Base-by-base conservation (phyloP, 2,113 vertebrate genomes). In the Tinamus guttatus region DNA sequence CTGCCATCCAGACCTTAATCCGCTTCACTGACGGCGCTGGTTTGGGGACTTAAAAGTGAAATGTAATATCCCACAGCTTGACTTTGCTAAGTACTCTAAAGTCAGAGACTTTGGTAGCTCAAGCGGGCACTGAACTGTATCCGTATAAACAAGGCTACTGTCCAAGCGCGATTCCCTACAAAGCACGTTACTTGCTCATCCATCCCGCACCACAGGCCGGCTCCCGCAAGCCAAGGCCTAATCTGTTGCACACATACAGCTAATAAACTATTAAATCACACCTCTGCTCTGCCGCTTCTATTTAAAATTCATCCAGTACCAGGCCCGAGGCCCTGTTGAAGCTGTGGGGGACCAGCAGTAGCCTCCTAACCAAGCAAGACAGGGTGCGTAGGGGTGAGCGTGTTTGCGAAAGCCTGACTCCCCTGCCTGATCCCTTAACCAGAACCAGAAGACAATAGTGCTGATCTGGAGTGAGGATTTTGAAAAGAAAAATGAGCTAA, bases 331-430 rank as follows among this genome's bases (percentile, higher is more conserved):
- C 21, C 19, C 32, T 32, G 24, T 30, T 59, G 49, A 70, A 95
- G 54, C 36, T 89, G 16, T 63, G 41, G 11, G 43, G 69, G 34
- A 77, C 30, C 30, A 34, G 87, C 17, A 6, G 28, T 81, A 30
- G 4, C 30, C 40, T 85, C 69, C 8, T 12, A 76, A 52, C 13
- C 71, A 78, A 84, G 63, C 22, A 90, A 90, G 41, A 32, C 27
- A 16, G 13, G 5, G 20, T 3, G 25, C 0, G 2, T 12, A 41
- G 8, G 59, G 25, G 49, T 52, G 40, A 3, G 3, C 0, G 2
- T 62, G 71, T 83, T 92, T 80, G 71, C 41, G 59, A 80, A 89
- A 87, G 28, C 45, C 40, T 36, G 18, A 54, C 60, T 90, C 38
- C 51, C 25, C 68, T 64, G 28, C 27, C 40, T 84, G 80, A 71